Evolutionary conservation across 1,140 invertebrate genomes (phyloP).

Genomic region (Onthophagus taurus): DNA sequence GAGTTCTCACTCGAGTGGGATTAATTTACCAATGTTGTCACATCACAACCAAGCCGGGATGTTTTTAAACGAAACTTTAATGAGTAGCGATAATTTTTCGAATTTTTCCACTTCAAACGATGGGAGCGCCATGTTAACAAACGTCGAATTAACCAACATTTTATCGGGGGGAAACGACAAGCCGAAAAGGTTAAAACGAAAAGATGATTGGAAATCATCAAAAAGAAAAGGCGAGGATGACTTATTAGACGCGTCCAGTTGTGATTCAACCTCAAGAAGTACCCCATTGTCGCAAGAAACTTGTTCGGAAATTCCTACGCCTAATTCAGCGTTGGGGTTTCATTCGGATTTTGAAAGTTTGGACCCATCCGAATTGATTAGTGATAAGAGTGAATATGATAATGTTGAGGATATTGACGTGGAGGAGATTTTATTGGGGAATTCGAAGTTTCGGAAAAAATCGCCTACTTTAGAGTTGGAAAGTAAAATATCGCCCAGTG

Average conservation of each 20-base stretch:
- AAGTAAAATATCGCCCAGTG: slow-evolving; percentile 55
- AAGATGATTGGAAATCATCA: slow-evolving; percentile 43
- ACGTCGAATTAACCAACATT: slow-evolving; percentile 32
- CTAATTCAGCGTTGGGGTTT: slow-evolving; percentile 49
- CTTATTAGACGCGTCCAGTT: slow-evolving; percentile 53
- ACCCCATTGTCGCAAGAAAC: slow-evolving; percentile 44
- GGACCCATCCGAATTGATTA: slow-evolving; percentile 47
- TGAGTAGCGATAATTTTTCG: slow-evolving; percentile 30
- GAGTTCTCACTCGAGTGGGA: slow-evolving; percentile 34
- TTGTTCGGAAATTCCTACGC: slow-evolving; percentile 40
- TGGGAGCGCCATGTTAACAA: slow-evolving; percentile 19
- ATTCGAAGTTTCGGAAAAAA: slow-evolving; percentile 31
- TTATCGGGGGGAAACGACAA: slow-evolving; percentile 23
- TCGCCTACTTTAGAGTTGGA: slow-evolving; percentile 26
- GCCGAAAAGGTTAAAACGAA: slow-evolving; percentile 34
- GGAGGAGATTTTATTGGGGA: slow-evolving; percentile 44
- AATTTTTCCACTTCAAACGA: slow-evolving; percentile 26
- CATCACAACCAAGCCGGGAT: slow-evolving; percentile 28
- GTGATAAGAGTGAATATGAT: slow-evolving; percentile 50
- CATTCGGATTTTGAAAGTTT: slow-evolving; percentile 52
- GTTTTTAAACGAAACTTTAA: slow-evolving; percentile 33
- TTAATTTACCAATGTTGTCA: slow-evolving; percentile 31
- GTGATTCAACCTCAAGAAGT: slow-evolving; percentile 50
- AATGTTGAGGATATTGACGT: slow-evolving; percentile 44
- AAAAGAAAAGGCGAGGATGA: slow-evolving; percentile 43